These are phyloP conservation scores for Neoniphon sammara DNA, from an alignment of 2,797 vertebrate species.

Conservation along the genomic window DNA sequence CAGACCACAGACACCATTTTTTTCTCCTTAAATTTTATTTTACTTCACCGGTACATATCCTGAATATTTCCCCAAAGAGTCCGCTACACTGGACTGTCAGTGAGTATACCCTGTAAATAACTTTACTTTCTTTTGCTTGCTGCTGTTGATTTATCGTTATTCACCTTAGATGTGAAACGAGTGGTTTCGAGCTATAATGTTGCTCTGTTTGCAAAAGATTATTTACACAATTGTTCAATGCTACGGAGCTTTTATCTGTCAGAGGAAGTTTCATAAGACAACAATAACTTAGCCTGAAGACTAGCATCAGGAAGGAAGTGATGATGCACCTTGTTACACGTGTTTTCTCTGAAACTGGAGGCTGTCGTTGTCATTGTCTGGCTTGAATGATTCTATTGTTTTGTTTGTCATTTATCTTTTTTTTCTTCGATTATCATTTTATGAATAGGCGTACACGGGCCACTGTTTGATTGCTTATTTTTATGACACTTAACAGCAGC, in stretches of 20 bases:
- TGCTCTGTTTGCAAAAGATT: background rate
- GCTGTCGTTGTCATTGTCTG: background rate
- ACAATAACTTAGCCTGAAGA: background rate
- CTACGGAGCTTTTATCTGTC: background rate
- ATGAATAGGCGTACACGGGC: no score
- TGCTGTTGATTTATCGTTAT: background rate
- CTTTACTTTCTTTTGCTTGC: background rate
- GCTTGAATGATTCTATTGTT: no score
- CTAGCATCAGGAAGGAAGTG: slow-evolving; percentile 35
- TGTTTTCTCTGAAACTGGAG: slow-evolving; percentile 9
- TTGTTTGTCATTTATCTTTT: background rate
- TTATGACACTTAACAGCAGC: background rate
- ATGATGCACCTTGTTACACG: slow-evolving; percentile 14
- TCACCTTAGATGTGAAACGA: no score
- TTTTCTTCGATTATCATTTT: no score
- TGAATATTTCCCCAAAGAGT: background rate
- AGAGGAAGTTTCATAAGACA: slow-evolving; percentile 43
- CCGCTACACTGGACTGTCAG: no score
- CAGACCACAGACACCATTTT: background rate
- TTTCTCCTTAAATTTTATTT: background rate
- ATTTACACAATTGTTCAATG: fast-evolving
- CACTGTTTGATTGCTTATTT: background rate
- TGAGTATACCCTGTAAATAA: no score
- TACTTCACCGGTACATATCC: slow-evolving; percentile 47
- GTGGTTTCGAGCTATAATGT: no score